Percentiles rank a stretch among this genome's conserved stretches.
Conservation (phyloP, 1,140 invertebrate genomes). For the Thaumetopoea pityocampa region DNA sequence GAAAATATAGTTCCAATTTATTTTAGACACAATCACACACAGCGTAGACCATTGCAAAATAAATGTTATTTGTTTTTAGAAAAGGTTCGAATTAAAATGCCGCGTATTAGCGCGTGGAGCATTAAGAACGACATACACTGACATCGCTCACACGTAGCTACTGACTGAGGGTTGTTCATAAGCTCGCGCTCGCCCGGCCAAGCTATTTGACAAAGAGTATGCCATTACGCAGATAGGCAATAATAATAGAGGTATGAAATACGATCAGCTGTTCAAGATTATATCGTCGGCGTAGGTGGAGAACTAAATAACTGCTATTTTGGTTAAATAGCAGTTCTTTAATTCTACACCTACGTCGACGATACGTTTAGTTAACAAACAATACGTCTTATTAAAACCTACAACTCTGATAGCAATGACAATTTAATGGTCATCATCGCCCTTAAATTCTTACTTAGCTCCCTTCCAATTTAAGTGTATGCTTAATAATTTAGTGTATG, state of each 20-base stretch:
- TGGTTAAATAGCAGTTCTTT: too few species aligned
- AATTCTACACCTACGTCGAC: too few species aligned
- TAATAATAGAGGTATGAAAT: too few species aligned
- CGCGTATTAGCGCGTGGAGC: constrained; percentile 32
- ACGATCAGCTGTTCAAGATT: neutral
- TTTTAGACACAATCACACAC: constrained; percentile 14
- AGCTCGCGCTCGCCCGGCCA: constrained; percentile 59
- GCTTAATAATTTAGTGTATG: too few species aligned
- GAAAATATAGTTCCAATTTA: neutral
- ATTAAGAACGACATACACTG: constrained; percentile 21
- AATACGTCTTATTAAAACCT: too few species aligned
- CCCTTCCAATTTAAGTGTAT: too few species aligned
- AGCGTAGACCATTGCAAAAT: constrained; percentile 1
- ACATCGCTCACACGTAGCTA: constrained; percentile 32
- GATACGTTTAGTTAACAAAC: too few species aligned
- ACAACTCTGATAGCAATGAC: too few species aligned
- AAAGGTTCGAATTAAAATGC: constrained; percentile 37
- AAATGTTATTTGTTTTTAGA: constrained; percentile 7
- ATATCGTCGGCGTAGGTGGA: neutral
- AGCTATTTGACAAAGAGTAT: constrained; percentile 47
- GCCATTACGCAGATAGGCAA: constrained; percentile 18
- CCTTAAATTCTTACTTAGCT: too few species aligned
- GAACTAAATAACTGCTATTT: neutral
- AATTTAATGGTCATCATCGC: too few species aligned
- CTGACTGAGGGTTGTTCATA: constrained; percentile 57